Evolutionary conservation across 2,888 invertebrate species (phyloP), one percentile per base, ranked within the genome.

Genomic region (Nomada ferruginata): DNA sequence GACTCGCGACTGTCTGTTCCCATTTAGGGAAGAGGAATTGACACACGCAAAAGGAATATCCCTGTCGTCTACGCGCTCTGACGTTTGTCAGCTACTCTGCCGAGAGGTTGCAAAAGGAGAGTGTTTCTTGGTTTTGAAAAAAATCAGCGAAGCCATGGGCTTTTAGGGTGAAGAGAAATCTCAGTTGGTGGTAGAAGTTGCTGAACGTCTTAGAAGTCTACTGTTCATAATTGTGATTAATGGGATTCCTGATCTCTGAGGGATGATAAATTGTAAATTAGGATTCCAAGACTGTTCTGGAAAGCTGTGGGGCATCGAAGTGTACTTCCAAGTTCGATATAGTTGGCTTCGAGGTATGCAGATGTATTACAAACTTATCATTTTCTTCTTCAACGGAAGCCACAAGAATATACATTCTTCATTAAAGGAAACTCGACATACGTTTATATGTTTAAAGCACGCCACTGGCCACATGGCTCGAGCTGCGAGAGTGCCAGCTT

Each of bases 11-110:
- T 29, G 61, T 29, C 36, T 4, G 20, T 36, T n/a, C 7, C 10
- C 50, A 20, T 64, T 59, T 59, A 5, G n/a, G 3, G 18, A 26
- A 53, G n/a, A 47, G 53, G 47, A 66, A 61, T 61, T 53, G 73
- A 64, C 66, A 66, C 26, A 53, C 10, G 53, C 47, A 65, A 26
- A 60, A 61, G 61, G 42, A 60, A 77, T 66, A 57, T 64, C 18
- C 42, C 23, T 59, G 10, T 10, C 72, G 15, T 50, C 55, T 74
- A 11, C 18, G 4, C 5, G 1, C 5, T n/a, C 50, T 36, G 66
- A 36, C 47, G 52, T 15, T 52, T 53, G 68, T 74, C 68, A 52
- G 60, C 42, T 65, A 2, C 18, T n/a, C 36, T 52, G 13, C 36
- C 52, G 23, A 2, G 42, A 18, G 29, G 66, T 29, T 23, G 11